Percentiles rank a stretch among this genome's conserved stretches.
Evolutionary conservation across 37 sponge, comb jelly and placozoan species (phyloP).

Genomic region (Cladorhizidae sp.): DNA sequence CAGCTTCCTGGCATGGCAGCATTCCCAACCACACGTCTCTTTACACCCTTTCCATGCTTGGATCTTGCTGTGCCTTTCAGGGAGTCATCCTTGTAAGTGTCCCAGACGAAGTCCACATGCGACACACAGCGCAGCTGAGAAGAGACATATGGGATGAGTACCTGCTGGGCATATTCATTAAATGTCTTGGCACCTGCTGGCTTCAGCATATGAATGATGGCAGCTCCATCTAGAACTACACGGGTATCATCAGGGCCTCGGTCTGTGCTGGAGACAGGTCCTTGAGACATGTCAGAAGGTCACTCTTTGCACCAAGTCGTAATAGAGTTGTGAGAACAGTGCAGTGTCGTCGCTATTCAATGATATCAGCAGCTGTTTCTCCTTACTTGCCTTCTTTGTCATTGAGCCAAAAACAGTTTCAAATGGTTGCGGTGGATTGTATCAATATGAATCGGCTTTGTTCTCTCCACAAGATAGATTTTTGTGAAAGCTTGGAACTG

Average conservation of each 20-base stretch:
- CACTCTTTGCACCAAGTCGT: slow-evolving; percentile 40
- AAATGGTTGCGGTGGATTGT: slow-evolving; percentile 23
- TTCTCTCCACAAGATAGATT: slow-evolving; percentile 26
- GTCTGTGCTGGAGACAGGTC: slow-evolving; percentile 18
- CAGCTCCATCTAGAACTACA: slow-evolving; percentile 49
- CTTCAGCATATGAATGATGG: no score
- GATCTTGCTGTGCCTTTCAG: slow-evolving; percentile 31
- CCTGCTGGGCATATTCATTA: slow-evolving; percentile 27
- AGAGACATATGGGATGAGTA: slow-evolving; percentile 37
- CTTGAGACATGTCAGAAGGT: slow-evolving; percentile 18
- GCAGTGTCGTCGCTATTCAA: slow-evolving; percentile 24
- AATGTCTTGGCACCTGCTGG: slow-evolving; percentile 34
- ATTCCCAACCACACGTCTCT: slow-evolving; percentile 21
- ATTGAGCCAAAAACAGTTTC: neutral
- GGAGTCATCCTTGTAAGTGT: slow-evolving; percentile 44
- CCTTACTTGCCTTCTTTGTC: neutral
- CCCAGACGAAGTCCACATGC: slow-evolving; percentile 48
- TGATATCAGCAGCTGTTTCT: slow-evolving; percentile 6
- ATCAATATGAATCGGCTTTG: slow-evolving; percentile 40
- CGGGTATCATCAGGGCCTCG: slow-evolving; percentile 4
- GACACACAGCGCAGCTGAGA: no score
- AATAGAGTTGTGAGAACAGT: slow-evolving; percentile 41
- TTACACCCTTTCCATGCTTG: slow-evolving; percentile 47
- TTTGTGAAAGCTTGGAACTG: slow-evolving; percentile 35
- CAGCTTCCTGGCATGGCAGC: slow-evolving; percentile 37